A percentile compares a stretch with the other conserved stretches of the same genome.
Conservation (phyloP, 2,888 invertebrate species). For the Drosophila mimica region DNA sequence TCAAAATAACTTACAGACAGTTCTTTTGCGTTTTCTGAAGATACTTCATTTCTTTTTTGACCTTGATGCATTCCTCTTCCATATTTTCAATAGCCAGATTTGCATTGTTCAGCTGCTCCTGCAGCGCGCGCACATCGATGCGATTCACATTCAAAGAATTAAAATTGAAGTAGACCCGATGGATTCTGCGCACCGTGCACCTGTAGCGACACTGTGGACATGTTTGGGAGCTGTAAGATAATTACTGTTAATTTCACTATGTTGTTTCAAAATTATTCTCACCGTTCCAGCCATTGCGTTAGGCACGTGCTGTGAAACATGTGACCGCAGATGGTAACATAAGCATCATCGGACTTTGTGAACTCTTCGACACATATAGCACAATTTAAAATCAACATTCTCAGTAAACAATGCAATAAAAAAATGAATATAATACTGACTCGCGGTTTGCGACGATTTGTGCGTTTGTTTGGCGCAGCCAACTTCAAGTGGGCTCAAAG, state of each 20-base stretch:
- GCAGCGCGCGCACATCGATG: conserved; percentile 88
- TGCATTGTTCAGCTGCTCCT: no score
- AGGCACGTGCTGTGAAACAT: conserved; percentile 89
- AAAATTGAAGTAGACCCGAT: conserved; percentile 89
- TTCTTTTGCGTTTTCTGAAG: conserved; percentile 75
- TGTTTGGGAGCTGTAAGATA: conserved; percentile 87
- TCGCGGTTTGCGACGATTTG: conserved; percentile 4
- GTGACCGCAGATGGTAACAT: conserved; percentile 89
- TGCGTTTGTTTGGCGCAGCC: conserved; percentile 35
- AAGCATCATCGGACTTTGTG: conserved; percentile 87
- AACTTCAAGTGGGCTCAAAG: conserved; percentile 18
- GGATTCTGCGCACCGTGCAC: conserved; percentile 87
- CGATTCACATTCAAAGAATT: conserved; percentile 86
- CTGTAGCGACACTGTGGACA: conserved; percentile 92
- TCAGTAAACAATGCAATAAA: conserved; percentile 21
- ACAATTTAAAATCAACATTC: conserved; percentile 88
- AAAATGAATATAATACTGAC: background rate
- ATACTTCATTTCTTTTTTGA: conserved; percentile 71
- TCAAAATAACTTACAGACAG: conserved; percentile 74
- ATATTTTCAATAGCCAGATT: no score
- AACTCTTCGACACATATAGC: conserved; percentile 90
- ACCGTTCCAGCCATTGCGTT: conserved; percentile 90
- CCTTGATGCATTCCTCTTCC: conserved; percentile 74
- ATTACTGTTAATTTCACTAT: conserved; percentile 8
- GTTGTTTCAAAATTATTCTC: conserved; percentile 39